phyloP scores from a whole-genome alignment of 2,113 vertebrate species.

The Lagenorhynchus albirostris region DNA sequence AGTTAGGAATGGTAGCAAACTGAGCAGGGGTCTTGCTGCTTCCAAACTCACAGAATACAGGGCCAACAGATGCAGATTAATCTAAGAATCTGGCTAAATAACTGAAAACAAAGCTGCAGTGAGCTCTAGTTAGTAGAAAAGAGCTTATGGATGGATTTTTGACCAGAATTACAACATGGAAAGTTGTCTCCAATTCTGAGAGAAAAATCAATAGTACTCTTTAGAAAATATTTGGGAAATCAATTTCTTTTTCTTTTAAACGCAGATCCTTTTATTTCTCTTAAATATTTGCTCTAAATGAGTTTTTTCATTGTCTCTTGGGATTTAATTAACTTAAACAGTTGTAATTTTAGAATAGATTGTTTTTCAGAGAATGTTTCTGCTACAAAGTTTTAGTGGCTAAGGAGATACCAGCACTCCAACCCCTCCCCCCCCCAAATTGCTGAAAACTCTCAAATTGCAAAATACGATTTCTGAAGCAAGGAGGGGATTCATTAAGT shows the following conservation, averaged over 20 bases:
- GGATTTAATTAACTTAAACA: conserved; percentile 23
- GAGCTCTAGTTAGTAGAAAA: not conserved
- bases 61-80: not conserved
- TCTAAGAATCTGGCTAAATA: not conserved
- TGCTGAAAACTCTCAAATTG: not conserved
- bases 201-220: conserved; percentile 25
- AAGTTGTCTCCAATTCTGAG: conserved; percentile 14
- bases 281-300: conserved; percentile 8
- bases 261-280: not conserved
- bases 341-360: not conserved
- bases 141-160: not conserved
- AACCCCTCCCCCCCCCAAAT: not conserved
- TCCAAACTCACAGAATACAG: not conserved
- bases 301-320: not conserved
- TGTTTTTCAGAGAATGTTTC: not conserved
- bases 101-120: conserved; percentile 6
- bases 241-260: conserved; percentile 19
- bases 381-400: not conserved
- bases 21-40: not conserved
- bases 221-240: conserved; percentile 35
- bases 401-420: not conserved
- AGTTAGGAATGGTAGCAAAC: not conserved
- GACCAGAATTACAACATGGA: not conserved
- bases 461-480: not conserved
- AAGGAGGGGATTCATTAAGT: not conserved